phyloP scores from a whole-genome alignment of 2,797 vertebrate genomes.

The Rhynchotus rufescens region DNA sequence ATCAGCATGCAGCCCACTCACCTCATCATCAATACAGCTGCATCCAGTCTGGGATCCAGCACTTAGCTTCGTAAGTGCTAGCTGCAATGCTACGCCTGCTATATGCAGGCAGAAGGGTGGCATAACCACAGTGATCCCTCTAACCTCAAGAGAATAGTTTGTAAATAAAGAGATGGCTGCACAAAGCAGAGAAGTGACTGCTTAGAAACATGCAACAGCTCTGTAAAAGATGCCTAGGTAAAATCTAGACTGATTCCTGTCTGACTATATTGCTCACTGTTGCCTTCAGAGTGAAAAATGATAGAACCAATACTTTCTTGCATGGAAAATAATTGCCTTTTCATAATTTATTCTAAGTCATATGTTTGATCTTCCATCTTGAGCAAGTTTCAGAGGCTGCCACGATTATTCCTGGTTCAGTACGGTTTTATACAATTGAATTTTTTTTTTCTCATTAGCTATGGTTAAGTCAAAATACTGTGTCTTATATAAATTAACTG shows the following conservation, averaged over 20 bases:
- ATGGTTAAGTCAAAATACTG: background rate
- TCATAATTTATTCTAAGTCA: background rate
- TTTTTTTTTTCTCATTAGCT: background rate
- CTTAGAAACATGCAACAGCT: background rate
- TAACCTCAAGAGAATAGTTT: background rate
- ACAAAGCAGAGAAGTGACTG: background rate
- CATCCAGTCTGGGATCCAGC: background rate
- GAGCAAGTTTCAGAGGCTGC: background rate
- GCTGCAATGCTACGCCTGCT: constrained; percentile 11
- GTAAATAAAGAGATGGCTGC: background rate
- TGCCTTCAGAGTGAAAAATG: background rate
- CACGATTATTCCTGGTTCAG: background rate
- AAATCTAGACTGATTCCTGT: background rate
- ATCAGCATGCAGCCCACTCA: background rate
- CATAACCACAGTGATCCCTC: background rate
- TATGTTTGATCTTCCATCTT: background rate
- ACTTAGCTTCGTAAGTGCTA: background rate
- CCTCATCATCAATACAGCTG: background rate
- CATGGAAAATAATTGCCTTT: background rate
- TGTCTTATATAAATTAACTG: background rate
- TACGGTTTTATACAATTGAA: background rate
- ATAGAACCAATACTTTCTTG: background rate
- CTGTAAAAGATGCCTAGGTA: background rate
- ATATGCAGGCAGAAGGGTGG: background rate
- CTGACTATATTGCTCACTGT: background rate